Evolutionary conservation across 2,113 vertebrate species (phyloP).

Genomic region (Mystacornis crossleyi): DNA sequence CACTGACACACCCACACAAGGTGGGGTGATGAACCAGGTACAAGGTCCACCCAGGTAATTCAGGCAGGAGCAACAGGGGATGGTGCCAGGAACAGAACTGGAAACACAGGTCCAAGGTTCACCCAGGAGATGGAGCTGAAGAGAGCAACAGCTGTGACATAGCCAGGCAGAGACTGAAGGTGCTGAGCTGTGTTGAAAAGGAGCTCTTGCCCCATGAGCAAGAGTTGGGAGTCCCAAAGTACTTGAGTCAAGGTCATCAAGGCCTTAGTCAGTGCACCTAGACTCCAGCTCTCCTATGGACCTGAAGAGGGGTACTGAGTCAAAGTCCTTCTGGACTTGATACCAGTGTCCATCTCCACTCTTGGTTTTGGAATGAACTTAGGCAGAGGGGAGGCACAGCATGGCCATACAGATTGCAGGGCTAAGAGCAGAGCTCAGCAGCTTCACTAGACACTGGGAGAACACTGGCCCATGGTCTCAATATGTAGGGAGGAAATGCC

Average conservation of each 20-base stretch:
- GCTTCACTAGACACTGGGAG: rapidly evolving
- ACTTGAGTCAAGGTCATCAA: neutral
- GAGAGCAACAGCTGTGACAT: rapidly evolving
- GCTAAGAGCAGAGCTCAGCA: neutral
- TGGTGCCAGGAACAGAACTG: neutral
- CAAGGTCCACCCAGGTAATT: neutral
- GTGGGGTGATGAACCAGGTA: neutral
- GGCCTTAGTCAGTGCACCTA: neutral
- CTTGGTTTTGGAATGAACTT: neutral
- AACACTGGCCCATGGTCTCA: neutral
- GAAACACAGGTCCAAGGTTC: neutral
- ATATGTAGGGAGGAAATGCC: neutral
- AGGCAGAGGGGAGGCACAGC: neutral
- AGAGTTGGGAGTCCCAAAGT: neutral
- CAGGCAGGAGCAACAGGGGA: neutral
- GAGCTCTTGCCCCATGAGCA: neutral
- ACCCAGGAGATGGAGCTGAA: neutral
- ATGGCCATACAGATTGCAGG: rapidly evolving
- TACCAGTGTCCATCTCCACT: rapidly evolving
- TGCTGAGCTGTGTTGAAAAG: neutral
- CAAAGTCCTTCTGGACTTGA: neutral
- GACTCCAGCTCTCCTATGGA: neutral
- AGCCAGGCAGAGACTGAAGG: neutral
- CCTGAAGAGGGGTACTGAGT: neutral
- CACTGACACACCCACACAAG: neutral